Evolutionary conservation across 1,140 invertebrate genomes (phyloP).

Genomic region (Cepaea nemoralis): DNA sequence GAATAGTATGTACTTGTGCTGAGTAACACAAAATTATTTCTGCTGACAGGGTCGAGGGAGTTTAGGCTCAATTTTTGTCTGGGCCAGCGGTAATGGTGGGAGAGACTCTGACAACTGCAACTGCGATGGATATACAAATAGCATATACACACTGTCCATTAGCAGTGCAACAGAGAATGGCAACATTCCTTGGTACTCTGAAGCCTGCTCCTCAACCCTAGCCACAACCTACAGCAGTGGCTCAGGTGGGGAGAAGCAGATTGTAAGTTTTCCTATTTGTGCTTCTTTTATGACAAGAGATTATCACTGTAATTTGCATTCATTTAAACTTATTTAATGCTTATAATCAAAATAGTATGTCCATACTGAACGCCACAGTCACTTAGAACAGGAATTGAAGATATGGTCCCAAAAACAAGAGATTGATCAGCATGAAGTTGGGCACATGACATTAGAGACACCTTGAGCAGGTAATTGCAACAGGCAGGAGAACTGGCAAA

Average conservation of each 20-base stretch:
- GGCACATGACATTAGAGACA: too few species aligned
- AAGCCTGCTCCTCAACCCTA: constrained; percentile 89
- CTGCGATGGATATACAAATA: constrained; percentile 90
- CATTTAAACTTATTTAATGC: too few species aligned
- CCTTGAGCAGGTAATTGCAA: too few species aligned
- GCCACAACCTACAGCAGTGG: constrained; percentile 98
- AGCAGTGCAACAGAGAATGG: constrained; percentile 84
- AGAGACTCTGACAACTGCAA: constrained; percentile 87
- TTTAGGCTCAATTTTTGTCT: constrained; percentile 89
- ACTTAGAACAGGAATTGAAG: too few species aligned
- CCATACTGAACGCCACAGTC: too few species aligned
- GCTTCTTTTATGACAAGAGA: too few species aligned
- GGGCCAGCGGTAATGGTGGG: constrained; percentile 94
- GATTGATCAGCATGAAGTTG: too few species aligned
- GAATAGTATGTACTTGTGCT: not conserved
- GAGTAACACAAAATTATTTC: too few species aligned
- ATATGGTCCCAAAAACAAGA: too few species aligned
- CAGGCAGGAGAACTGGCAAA: too few species aligned
- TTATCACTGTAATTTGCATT: too few species aligned
- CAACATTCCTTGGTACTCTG: constrained; percentile 92
- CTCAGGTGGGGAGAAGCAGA: constrained; percentile 87
- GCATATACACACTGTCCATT: constrained; percentile 89
- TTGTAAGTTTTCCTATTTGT: constrained; percentile 78
- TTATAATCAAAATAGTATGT: too few species aligned
- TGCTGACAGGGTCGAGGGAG: constrained; percentile 82